phyloP scores from a whole-genome alignment of 2,888 invertebrate species.

The Dusona sp. region DNA sequence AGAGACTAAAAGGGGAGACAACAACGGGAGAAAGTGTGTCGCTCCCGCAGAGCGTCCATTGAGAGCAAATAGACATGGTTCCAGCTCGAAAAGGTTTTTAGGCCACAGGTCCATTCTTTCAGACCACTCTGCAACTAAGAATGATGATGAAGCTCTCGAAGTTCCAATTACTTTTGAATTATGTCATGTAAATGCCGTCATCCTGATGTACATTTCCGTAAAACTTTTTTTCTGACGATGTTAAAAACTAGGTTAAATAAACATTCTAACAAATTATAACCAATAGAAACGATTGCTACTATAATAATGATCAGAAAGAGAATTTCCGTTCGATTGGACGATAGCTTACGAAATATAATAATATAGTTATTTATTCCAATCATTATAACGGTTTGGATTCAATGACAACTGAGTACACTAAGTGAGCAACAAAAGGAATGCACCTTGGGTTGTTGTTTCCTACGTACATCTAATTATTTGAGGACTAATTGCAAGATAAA shows the following conservation, averaged over 20 bases:
- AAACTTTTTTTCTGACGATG: not conserved
- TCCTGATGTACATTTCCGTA: not conserved
- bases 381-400: too few species aligned
- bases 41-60: conserved; percentile 34
- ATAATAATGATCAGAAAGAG: not conserved
- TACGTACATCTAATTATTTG: too few species aligned
- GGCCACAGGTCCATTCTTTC: conserved; percentile 54
- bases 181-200: not conserved
- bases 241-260: not conserved
- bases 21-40: conserved; percentile 41
- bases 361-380: too few species aligned
- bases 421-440: too few species aligned
- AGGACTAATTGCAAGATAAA: too few species aligned
- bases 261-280: not conserved
- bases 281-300: not conserved
- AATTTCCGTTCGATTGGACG: not conserved
- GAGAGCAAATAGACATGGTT: conserved; percentile 43
- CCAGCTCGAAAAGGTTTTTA: conserved; percentile 61
- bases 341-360: too few species aligned
- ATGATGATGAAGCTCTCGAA: conserved; percentile 26
- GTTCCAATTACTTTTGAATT: conserved; percentile 24
- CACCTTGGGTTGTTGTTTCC: too few species aligned
- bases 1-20: conserved; percentile 21
- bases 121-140: conserved; percentile 43
- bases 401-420: too few species aligned